phyloP scores from a whole-genome alignment of 2,888 invertebrate genomes.

The Megastigmus dorsalis region DNA sequence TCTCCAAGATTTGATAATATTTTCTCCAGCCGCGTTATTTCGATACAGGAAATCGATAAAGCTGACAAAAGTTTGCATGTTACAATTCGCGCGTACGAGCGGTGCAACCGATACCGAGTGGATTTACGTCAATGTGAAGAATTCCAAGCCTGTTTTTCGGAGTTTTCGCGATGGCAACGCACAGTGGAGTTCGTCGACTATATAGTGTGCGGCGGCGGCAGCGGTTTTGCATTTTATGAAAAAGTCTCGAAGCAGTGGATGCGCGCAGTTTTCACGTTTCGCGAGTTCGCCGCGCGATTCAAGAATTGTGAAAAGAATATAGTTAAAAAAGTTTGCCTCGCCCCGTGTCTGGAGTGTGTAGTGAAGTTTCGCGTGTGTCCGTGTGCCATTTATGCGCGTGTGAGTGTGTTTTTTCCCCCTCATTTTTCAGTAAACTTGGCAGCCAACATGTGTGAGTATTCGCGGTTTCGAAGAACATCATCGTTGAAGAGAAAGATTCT shows the following conservation, averaged over 20 bases:
- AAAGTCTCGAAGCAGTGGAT: background rate
- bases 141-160: background rate
- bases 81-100: background rate
- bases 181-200: background rate
- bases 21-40: too few relatives aligned
- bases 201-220: background rate
- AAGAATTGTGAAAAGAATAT: background rate
- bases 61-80: background rate
- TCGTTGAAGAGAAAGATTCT: too few relatives aligned
- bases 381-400: background rate
- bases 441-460: slow-evolving; percentile 27
- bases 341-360: too few relatives aligned
- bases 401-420: background rate
- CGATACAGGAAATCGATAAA: too few relatives aligned
- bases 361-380: slow-evolving; percentile 1
- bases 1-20: too few relatives aligned
- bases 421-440: background rate
- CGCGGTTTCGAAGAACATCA: too few relatives aligned
- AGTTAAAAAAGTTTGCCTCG: slow-evolving; percentile 4
- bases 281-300: background rate
- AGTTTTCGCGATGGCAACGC: background rate
- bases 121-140: background rate
- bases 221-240: slow-evolving; percentile 37
- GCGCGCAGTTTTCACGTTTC: slow-evolving; percentile 26
- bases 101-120: background rate